Base-by-base conservation (phyloP, 2,113 vertebrate genomes). In the Mungos mungo region DNA sequence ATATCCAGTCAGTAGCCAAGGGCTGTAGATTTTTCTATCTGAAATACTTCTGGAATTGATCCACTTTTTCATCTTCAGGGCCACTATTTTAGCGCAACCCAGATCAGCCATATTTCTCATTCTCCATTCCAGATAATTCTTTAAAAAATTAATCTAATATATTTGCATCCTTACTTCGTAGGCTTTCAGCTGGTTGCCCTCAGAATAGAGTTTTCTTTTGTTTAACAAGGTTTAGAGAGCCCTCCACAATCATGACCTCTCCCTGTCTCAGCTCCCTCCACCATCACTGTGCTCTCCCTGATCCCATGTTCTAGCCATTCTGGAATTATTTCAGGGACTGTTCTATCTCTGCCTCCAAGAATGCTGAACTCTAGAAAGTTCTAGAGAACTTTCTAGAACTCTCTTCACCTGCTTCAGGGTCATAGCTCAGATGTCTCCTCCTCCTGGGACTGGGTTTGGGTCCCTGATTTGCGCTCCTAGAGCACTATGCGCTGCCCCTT, bases 281-380 rank as follows among this genome's bases (percentile, higher is more conserved):
- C 18, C 4, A 12, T 47, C 11, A 18, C 2, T 66, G n/a, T 12
- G 11, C 3, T 18, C 38, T 80, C 13, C 18, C 45, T 76, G 41
- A n/a, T 33, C 2, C 15, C 9, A 3, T 15, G 3, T 25, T n/a
- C 10, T 6, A 4, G 19, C 8, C 12, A 18, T 8, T 9, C 82
- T 63, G 25, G 66, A 33, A 60, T 82, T 19, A 13, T 10, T 41
- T 45, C 18, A 8, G 21, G 52, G 76, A 45, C 21, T 23, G 41
- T 2, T 2, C 19, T 31, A 18, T 50, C 23, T 81, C 57, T 3
- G n/a, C 88, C 72, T 74, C 57, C 15, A n/a, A 84, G 29, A 54
- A 29, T n/a, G 7, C 13, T 54, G 2, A n/a, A n/a, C n/a, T n/a
- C n/a, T n/a, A n/a, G n/a, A n/a, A n/a, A n/a, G n/a, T n/a, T n/a